phyloP scores from a whole-genome alignment of 2,113 vertebrate genomes.

The Gallinago jamesoni region DNA sequence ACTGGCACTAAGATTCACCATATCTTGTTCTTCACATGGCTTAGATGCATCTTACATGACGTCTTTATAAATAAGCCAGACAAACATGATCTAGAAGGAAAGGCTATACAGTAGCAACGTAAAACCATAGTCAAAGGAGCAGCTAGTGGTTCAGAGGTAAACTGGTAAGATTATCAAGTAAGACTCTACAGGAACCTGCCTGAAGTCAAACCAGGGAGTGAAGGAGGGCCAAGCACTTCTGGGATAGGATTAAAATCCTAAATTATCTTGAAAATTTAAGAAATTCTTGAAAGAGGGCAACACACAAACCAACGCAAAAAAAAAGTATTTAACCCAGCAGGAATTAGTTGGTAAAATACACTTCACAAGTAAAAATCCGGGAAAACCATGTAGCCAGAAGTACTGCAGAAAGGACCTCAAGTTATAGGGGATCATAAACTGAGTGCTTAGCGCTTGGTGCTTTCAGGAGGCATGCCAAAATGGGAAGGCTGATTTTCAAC shows the following conservation, averaged over 20 bases:
- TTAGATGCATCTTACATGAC: neutral
- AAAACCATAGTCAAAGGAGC: neutral
- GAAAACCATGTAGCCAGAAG: neutral
- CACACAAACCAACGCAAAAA: neutral
- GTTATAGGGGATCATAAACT: neutral
- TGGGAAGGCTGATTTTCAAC: neutral
- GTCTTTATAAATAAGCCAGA: neutral
- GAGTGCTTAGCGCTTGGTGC: neutral
- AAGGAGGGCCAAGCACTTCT: neutral
- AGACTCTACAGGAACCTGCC: neutral
- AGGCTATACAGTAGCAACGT: neutral
- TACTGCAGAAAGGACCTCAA: neutral
- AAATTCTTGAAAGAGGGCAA: neutral
- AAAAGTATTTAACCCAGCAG: neutral
- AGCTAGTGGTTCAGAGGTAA: neutral
- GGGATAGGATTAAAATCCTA: neutral
- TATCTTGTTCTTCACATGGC: neutral
- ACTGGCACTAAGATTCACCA: rapidly evolving
- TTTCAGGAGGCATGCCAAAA: neutral
- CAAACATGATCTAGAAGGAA: neutral
- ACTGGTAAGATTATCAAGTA: neutral
- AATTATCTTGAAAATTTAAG: neutral
- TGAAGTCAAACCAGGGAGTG: neutral
- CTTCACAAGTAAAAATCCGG: neutral
- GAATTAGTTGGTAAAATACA: neutral